These are phyloP conservation scores for Dicrurus megarhynchus DNA, from an alignment of 2,113 vertebrate genomes.

Conservation along the genomic window DNA sequence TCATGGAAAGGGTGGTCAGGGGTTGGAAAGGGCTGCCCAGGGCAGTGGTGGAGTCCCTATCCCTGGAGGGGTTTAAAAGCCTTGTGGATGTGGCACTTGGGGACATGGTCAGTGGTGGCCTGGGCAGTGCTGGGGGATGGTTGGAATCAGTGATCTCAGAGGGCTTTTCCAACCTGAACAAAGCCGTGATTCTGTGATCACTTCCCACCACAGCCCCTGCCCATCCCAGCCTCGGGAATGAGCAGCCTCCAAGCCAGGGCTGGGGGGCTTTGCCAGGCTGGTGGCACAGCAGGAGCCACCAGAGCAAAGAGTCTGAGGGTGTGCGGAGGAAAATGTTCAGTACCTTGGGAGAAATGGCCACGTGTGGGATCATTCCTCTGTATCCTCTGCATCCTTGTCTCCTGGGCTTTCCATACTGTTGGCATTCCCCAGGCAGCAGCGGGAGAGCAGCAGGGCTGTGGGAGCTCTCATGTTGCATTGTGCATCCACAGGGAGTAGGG, in stretches of 20 bases:
- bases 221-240: neutral
- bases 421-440: neutral
- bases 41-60: neutral
- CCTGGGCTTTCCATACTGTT: fast-evolving
- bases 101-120: neutral
- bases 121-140: neutral
- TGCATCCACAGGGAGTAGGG: neutral
- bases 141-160: neutral
- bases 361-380: neutral
- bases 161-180: neutral
- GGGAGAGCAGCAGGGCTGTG: neutral
- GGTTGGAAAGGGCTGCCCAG: neutral
- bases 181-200: neutral
- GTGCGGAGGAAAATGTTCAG: neutral
- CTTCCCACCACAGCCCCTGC: neutral
- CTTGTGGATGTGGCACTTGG: neutral
- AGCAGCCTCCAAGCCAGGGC: neutral
- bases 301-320: neutral
- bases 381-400: neutral
- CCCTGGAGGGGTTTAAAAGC: neutral
- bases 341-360: neutral
- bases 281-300: neutral
- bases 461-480: neutral
- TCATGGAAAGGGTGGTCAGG: neutral
- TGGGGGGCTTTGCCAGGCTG: neutral